Conservation (phyloP, 2,888 invertebrate species). For the Patella depressa region DNA sequence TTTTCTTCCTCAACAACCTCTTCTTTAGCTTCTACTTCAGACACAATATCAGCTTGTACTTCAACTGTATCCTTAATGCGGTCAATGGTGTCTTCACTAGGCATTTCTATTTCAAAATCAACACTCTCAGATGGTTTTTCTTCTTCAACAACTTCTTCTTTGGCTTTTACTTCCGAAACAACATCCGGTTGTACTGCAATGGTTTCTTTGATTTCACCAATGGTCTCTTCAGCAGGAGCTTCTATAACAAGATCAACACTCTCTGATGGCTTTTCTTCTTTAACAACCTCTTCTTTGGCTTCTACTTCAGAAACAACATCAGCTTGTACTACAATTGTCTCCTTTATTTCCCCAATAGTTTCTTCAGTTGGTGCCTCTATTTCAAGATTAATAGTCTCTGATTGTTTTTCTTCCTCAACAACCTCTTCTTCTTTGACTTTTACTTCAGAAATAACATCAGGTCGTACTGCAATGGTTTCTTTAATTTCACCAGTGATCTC, state of each 20-base stretch:
- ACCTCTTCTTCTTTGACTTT: constrained; percentile 35
- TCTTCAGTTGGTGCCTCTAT: constrained; percentile 28
- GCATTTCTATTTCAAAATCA: constrained; percentile 36
- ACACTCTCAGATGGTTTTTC: constrained; percentile 25
- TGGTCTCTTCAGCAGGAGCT: constrained; percentile 33
- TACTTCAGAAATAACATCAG: constrained; percentile 28
- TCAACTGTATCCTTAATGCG: constrained; percentile 25
- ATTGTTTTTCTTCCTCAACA: constrained; percentile 19
- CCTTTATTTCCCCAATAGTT: constrained; percentile 23
- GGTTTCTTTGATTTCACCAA: constrained; percentile 25
- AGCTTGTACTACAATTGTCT: constrained; percentile 12
- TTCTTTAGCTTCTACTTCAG: constrained; percentile 35
- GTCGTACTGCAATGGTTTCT: constrained; percentile 30
- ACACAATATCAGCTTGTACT: constrained; percentile 20
- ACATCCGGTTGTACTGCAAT: constrained; percentile 24
- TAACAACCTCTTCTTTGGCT: constrained; percentile 13
- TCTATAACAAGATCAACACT: constrained; percentile 25
- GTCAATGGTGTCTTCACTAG: constrained; percentile 37
- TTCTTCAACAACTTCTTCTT: constrained; percentile 28
- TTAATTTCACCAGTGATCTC: constrained; percentile 31
- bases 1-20: constrained; percentile 32
- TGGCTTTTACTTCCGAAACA: constrained; percentile 24
- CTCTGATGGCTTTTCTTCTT: constrained; percentile 17
- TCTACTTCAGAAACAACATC: constrained; percentile 17
- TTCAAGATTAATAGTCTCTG: constrained; percentile 24